Conservation (phyloP, 2,113 vertebrate species). For the Lanius collurio region DNA sequence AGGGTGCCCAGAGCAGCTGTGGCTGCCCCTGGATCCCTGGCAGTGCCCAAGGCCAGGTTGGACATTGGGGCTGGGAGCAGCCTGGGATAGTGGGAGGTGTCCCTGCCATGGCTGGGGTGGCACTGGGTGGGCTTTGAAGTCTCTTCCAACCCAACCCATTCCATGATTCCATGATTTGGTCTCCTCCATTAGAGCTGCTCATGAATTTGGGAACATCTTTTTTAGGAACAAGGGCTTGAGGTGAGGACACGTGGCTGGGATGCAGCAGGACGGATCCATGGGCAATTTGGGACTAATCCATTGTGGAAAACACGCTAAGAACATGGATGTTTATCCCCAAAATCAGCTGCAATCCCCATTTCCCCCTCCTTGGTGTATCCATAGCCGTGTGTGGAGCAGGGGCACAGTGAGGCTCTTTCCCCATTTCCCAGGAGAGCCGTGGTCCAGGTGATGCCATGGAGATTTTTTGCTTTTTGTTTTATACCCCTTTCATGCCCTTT, state of each 20-base stretch:
- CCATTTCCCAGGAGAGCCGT: background rate
- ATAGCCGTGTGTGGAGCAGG: background rate
- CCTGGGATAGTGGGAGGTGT: background rate
- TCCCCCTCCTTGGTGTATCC: background rate
- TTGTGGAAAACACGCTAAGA: background rate
- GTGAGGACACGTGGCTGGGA: background rate
- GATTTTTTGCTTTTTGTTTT: no score
- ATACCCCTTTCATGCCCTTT: no score
- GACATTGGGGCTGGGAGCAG: background rate
- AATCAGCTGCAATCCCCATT: background rate
- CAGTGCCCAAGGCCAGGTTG: background rate
- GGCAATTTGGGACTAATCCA: accelerated
- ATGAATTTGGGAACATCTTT: background rate
- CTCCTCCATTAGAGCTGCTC: background rate
- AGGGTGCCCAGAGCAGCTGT: background rate
- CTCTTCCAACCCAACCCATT: background rate
- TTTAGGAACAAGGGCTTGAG: background rate
- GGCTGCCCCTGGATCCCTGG: background rate
- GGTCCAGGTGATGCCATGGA: no score
- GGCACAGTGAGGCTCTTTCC: background rate
- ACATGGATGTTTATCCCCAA: background rate
- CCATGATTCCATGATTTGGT: background rate
- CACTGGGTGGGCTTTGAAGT: accelerated
- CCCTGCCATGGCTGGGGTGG: background rate
- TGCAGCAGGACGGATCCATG: background rate